Conservation (phyloP, 2,797 vertebrate genomes). For the Xenops minutus region DNA sequence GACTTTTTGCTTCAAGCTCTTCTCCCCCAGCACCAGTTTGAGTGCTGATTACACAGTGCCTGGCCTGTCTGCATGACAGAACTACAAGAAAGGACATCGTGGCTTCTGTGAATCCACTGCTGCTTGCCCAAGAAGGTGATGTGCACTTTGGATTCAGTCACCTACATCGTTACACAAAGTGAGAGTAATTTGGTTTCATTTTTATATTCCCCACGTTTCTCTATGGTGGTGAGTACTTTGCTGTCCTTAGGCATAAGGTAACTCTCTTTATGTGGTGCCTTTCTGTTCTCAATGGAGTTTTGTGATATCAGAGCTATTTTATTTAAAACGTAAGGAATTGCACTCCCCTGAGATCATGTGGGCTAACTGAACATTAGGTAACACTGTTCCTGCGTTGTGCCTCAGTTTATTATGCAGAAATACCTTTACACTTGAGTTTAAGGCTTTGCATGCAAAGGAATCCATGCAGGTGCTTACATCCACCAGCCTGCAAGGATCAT, state of each 20-base stretch:
- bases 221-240: neutral
- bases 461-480: neutral
- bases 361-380: neutral
- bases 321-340: neutral
- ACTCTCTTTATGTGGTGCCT: neutral
- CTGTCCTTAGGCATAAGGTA: neutral
- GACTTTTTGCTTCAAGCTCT: neutral
- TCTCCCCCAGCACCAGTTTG: neutral
- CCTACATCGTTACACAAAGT: neutral
- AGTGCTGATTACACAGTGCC: fast-evolving
- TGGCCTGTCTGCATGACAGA: neutral
- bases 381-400: neutral
- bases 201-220: neutral
- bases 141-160: neutral
- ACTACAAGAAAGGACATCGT: neutral
- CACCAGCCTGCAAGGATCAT: neutral
- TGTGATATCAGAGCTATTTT: neutral
- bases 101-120: neutral
- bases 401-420: neutral
- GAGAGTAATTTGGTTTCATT: neutral
- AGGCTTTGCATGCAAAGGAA: neutral
- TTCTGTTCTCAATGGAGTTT: neutral
- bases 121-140: neutral
- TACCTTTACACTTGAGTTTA: neutral
- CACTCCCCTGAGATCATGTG: neutral